A percentile compares a stretch with the other conserved stretches of the same genome.
phyloP scores from a whole-genome alignment of 2,113 vertebrate genomes.

The Tetrao urogallus region DNA sequence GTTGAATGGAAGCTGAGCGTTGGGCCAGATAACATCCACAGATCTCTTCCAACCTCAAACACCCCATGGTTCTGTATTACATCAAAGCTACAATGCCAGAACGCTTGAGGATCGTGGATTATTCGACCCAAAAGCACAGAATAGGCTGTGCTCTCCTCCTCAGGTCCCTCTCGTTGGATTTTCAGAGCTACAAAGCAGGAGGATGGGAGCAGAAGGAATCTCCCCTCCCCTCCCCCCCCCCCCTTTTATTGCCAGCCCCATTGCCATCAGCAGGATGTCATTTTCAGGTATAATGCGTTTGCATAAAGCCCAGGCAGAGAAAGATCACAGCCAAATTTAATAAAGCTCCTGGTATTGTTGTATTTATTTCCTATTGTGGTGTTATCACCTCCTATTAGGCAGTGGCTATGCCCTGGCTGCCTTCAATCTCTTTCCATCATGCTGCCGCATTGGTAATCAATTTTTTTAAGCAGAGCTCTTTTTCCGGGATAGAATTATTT shows the following conservation, averaged over 20 bases:
- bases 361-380: not conserved
- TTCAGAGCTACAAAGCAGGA: not conserved
- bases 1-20: not conserved
- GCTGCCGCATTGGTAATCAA: not conserved
- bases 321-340: not conserved
- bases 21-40: not conserved
- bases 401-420: not conserved
- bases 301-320: not conserved
- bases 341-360: not conserved
- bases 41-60: not conserved
- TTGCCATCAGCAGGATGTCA: not conserved
- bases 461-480: conserved; percentile 21
- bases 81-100: fast-evolving
- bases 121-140: not conserved
- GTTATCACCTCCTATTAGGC: conserved; percentile 14
- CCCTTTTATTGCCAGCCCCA: not conserved
- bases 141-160: not conserved
- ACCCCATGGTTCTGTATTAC: not conserved
- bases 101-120: not conserved
- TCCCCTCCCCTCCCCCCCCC: fast-evolving
- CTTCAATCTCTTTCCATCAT: not conserved
- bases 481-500: not conserved
- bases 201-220: fast-evolving
- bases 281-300: fast-evolving
- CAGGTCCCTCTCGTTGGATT: not conserved